phyloP scores from a whole-genome alignment of 2,888 invertebrate species.

The Hermaeophaga mercurialis region DNA sequence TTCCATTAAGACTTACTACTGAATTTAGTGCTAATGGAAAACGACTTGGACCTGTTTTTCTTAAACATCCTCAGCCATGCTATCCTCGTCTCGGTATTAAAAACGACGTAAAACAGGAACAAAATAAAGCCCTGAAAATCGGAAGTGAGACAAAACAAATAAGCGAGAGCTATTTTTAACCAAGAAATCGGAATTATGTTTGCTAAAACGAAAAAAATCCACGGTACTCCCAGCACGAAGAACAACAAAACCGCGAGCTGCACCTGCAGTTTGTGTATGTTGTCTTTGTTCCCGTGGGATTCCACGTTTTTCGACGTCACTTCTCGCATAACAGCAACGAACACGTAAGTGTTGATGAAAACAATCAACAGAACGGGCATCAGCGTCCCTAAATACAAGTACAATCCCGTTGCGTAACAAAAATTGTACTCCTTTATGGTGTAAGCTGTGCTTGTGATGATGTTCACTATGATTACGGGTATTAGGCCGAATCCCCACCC shows the following conservation, averaged over 20 bases:
- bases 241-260: slow-evolving; percentile 65
- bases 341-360: slow-evolving; percentile 63
- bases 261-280: slow-evolving; percentile 61
- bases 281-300: slow-evolving; percentile 50
- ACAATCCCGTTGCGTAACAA: slow-evolving; percentile 63
- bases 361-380: slow-evolving; percentile 62
- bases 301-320: slow-evolving; percentile 54
- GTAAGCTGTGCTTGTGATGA: slow-evolving; percentile 59
- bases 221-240: slow-evolving; percentile 66
- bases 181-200: slow-evolving; percentile 48
- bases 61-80: slow-evolving; percentile 56
- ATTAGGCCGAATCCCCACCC: slow-evolving; percentile 68
- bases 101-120: slow-evolving; percentile 66
- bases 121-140: slow-evolving; percentile 67
- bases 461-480: slow-evolving; percentile 61
- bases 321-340: slow-evolving; percentile 62
- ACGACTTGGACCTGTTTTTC: slow-evolving; percentile 13
- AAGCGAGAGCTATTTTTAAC: slow-evolving; percentile 49
- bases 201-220: slow-evolving; percentile 64
- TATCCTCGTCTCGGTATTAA: slow-evolving; percentile 64
- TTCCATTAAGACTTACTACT: slow-evolving; percentile 17
- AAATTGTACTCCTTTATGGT: slow-evolving; percentile 57
- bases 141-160: slow-evolving; percentile 63
- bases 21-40: slow-evolving; percentile 20
- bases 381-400: slow-evolving; percentile 63